A percentile compares a stretch with the other conserved stretches of the same genome.
Conservation (phyloP, 1,140 invertebrate genomes). For the Conus betulinus region DNA sequence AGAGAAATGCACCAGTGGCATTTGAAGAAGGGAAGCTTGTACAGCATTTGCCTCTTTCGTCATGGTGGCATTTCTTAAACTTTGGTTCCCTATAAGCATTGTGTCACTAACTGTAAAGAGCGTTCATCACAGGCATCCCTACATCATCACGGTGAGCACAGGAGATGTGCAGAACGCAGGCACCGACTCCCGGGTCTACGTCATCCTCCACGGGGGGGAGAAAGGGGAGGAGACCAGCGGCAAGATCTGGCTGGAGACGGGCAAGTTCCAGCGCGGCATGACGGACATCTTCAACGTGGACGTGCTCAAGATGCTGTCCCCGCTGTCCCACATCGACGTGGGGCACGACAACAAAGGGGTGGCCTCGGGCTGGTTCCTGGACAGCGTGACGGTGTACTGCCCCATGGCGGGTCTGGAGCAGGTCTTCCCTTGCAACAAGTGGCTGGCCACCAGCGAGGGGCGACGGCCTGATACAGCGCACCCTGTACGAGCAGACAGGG, state of each 20-base stretch:
- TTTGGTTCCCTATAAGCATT: no score
- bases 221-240: slow-evolving; percentile 69
- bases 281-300: slow-evolving; percentile 73
- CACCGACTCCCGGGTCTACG: slow-evolving; percentile 72
- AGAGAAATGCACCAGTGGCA: no score
- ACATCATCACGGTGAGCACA: slow-evolving; percentile 71
- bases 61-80: no score
- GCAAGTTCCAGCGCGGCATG: slow-evolving; percentile 70
- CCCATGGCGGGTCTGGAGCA: slow-evolving; percentile 73
- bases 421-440: slow-evolving; percentile 72
- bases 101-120: no score
- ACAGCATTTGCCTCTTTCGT: no score
- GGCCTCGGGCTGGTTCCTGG: slow-evolving; percentile 73
- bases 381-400: slow-evolving; percentile 69
- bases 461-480: slow-evolving; percentile 72
- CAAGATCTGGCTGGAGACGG: slow-evolving; percentile 72
- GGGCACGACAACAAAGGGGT: slow-evolving; percentile 73
- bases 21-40: no score
- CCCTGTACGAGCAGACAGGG: slow-evolving; percentile 69
- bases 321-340: slow-evolving; percentile 70
- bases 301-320: slow-evolving; percentile 69
- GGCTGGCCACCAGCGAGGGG: slow-evolving; percentile 72
- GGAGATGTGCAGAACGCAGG: slow-evolving; percentile 71
- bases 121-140: slow-evolving; percentile 64
- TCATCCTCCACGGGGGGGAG: slow-evolving; percentile 71